phyloP scores from a whole-genome alignment of 2,888 invertebrate genomes.

The Alloplasta piceator region DNA sequence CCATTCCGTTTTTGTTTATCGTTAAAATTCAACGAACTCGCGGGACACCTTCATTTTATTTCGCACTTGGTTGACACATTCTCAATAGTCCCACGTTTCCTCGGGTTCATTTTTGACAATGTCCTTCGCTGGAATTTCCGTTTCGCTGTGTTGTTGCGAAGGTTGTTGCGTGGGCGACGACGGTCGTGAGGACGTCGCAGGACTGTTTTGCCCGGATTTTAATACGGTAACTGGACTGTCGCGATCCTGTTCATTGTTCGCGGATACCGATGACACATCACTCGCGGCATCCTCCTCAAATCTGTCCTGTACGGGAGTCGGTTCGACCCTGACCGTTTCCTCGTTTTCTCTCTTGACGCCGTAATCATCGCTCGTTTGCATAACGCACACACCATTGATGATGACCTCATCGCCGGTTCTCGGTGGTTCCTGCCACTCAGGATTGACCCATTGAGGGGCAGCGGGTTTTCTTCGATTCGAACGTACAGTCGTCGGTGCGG shows the following conservation, averaged over 20 bases:
- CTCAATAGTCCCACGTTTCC: conserved; percentile 81
- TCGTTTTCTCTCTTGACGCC: conserved; percentile 84
- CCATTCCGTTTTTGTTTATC: not conserved
- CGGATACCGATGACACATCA: conserved; percentile 83
- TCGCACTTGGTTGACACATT: conserved; percentile 4
- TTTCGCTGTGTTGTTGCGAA: conserved; percentile 59
- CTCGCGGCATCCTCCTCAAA: conserved; percentile 85
- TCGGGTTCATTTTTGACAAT: conserved; percentile 81
- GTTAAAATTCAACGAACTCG: not conserved
- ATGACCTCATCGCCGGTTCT: conserved; percentile 90
- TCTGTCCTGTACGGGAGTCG: conserved; percentile 88
- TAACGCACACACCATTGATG: conserved; percentile 96
- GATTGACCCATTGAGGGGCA: conserved; percentile 99
- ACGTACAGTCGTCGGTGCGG: conserved; percentile 82
- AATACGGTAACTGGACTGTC: conserved; percentile 81
- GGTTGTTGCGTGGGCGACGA: conserved; percentile 75
- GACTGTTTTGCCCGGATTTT: conserved; percentile 79
- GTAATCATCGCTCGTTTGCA: conserved; percentile 91
- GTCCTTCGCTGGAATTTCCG: conserved; percentile 76
- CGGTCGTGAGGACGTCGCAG: conserved; percentile 77
- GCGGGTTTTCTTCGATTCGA: conserved; percentile 95
- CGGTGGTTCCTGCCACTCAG: conserved; percentile 91
- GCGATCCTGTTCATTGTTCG: conserved; percentile 78
- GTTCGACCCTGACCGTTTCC: conserved; percentile 91
- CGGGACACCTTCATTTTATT: not conserved